Conservation (phyloP, 2,888 invertebrate species). For the Lepidocyrtoides sp. region DNA sequence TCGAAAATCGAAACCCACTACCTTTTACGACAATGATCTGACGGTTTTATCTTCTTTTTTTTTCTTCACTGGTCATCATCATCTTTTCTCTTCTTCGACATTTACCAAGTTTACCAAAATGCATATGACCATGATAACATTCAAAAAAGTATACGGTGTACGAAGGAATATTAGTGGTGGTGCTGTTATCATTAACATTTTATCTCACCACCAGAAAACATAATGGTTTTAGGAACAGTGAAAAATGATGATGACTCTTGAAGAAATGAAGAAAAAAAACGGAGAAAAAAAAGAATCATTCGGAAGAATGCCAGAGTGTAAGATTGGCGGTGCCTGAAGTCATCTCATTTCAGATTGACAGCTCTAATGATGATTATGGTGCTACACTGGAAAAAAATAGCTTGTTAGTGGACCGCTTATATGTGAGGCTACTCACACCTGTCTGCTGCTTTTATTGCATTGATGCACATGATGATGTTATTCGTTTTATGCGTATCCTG, state of each 20-base stretch:
- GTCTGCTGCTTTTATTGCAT: slow-evolving; percentile 29
- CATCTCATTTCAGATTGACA: slow-evolving; percentile 67
- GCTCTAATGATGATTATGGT: slow-evolving; percentile 71
- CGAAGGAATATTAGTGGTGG: no score
- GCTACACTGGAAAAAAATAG: slow-evolving; percentile 43
- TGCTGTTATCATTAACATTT: neutral
- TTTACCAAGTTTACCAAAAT: no score
- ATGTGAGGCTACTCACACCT: slow-evolving; percentile 53
- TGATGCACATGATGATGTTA: slow-evolving; percentile 25
- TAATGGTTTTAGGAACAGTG: slow-evolving; percentile 12
- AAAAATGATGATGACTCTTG: slow-evolving; percentile 51
- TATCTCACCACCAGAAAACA: neutral
- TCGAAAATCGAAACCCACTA: neutral
- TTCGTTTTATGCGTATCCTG: slow-evolving; percentile 19
- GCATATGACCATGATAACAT: no score
- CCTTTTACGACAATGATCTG: slow-evolving; percentile 62
- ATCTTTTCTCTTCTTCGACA: neutral
- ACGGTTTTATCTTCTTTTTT: slow-evolving; percentile 20
- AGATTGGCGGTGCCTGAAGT: slow-evolving; percentile 57
- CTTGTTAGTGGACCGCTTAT: slow-evolving; percentile 55
- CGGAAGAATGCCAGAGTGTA: neutral
- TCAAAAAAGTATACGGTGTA: no score
- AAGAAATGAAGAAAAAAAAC: no score
- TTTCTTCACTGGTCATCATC: neutral
- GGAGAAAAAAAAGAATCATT: neutral